Evolutionary conservation across 1,140 invertebrate species (phyloP).

Genomic region (Drosophila pruinosa): DNA sequence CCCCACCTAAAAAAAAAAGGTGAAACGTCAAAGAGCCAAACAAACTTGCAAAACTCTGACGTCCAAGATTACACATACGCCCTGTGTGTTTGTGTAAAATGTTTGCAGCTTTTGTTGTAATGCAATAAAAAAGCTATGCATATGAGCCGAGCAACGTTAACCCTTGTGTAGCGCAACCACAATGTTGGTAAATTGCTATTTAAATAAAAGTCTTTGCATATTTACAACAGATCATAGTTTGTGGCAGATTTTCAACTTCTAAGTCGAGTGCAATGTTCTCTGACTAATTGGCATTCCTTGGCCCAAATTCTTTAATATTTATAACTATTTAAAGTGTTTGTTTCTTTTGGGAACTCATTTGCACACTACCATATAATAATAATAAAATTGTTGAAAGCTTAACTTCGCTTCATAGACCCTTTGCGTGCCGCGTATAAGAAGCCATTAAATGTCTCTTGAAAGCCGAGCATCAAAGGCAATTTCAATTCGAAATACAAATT

Average conservation of each 20-base stretch:
- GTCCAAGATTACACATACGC: neutral
- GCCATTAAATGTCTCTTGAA: constrained; percentile 8
- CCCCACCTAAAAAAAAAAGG: neutral
- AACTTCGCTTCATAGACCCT: no score
- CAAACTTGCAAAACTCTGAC: constrained; percentile 19
- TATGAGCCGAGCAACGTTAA: neutral
- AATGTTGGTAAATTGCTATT: constrained; percentile 5
- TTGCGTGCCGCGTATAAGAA: no score
- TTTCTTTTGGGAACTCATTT: no score
- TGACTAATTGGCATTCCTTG: no score
- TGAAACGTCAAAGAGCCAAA: constrained; percentile 23
- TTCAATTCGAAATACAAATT: constrained; percentile 35
- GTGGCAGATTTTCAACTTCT: no score
- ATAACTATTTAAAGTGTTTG: no score
- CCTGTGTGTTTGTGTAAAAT: neutral
- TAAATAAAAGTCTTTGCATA: neutral
- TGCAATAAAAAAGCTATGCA: constrained; percentile 4
- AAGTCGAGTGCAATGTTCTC: no score
- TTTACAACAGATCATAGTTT: neutral
- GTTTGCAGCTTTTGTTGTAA: constrained; percentile 9
- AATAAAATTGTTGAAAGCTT: no score
- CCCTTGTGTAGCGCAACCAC: neutral
- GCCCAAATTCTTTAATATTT: no score
- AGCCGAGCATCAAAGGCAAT: constrained; percentile 32
- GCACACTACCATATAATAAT: no score